Percentiles rank a stretch among this genome's conserved stretches.
phyloP scores from a whole-genome alignment of 2,113 vertebrate species.

The Oceanodroma tethys region DNA sequence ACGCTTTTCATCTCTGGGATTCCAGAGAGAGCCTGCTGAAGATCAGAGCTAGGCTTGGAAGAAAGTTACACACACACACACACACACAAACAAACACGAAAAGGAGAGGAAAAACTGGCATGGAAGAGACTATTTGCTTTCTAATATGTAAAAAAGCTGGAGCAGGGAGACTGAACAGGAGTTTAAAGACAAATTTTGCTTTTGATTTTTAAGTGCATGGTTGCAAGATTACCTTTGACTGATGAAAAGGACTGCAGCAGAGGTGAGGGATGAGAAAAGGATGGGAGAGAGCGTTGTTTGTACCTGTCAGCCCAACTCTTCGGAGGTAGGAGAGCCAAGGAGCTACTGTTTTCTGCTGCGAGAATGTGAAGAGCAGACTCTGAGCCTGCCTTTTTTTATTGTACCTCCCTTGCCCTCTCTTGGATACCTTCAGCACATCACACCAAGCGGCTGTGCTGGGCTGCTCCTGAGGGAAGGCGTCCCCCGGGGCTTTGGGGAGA shows the following conservation, averaged over 20 bases:
- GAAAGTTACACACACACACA: not conserved
- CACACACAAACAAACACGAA: not conserved
- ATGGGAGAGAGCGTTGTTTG: not conserved
- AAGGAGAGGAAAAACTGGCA: not conserved
- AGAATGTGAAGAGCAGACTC: not conserved
- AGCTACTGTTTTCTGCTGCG: not conserved
- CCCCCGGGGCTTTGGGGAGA: not conserved
- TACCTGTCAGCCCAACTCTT: not conserved
- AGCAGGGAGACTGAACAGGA: not conserved
- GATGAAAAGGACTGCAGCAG: not conserved
- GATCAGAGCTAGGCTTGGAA: not conserved
- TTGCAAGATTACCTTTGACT: not conserved
- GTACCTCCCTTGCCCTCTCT: not conserved
- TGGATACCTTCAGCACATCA: not conserved
- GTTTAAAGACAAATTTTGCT: not conserved
- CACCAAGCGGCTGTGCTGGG: not conserved
- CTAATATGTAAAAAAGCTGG: not conserved
- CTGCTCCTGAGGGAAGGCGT: not conserved
- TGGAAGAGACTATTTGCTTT: not conserved
- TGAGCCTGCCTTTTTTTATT: not conserved
- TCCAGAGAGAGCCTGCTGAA: not conserved
- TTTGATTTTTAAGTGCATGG: not conserved
- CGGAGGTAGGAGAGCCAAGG: not conserved
- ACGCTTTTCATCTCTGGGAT: not conserved
- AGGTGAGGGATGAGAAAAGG: not conserved